These are phyloP conservation scores for Hirtodrosophila cameraria DNA, from an alignment of 2,888 invertebrate species.

Conservation along the genomic window DNA sequence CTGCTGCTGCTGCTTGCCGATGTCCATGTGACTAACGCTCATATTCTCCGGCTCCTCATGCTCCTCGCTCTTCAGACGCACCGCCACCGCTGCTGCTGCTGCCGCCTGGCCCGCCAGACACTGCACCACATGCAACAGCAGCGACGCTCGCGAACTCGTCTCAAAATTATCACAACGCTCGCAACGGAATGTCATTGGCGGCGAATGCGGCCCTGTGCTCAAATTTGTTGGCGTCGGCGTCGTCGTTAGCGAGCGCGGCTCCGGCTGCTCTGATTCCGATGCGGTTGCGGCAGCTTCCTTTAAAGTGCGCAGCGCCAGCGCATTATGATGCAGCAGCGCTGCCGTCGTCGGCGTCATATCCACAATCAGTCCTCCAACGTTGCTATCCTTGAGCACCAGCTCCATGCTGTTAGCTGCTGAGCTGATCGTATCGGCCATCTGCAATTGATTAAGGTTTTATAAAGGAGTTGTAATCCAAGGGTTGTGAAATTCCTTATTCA, in stretches of 20 bases:
- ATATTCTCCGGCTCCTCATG: constrained; percentile 84
- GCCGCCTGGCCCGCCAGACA: constrained; percentile 83
- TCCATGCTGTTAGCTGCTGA: constrained; percentile 79
- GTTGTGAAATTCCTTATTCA: too few species aligned
- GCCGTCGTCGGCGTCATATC: constrained; percentile 81
- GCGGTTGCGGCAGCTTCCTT: constrained; percentile 73
- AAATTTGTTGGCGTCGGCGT: constrained; percentile 78
- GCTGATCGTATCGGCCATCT: constrained; percentile 82
- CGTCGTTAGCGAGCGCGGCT: constrained; percentile 48
- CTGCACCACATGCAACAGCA: constrained; percentile 91
- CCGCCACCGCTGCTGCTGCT: constrained; percentile 48
- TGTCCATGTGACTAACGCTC: constrained; percentile 81
- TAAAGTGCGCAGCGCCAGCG: constrained; percentile 72
- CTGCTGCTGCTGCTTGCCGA: constrained; percentile 33
- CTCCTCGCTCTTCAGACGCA: constrained; percentile 82
- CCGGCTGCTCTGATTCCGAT: constrained; percentile 63
- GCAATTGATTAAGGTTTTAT: background rate
- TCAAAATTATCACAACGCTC: constrained; percentile 94
- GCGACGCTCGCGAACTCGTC: constrained; percentile 89
- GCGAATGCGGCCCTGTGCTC: constrained; percentile 69
- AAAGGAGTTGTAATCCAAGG: too few species aligned
- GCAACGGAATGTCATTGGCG: constrained; percentile 85
- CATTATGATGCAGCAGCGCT: constrained; percentile 77
- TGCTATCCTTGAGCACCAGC: constrained; percentile 74
- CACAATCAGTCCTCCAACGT: constrained; percentile 67